Conservation (phyloP, 2,113 vertebrate species). For the Mellivora capensis region DNA sequence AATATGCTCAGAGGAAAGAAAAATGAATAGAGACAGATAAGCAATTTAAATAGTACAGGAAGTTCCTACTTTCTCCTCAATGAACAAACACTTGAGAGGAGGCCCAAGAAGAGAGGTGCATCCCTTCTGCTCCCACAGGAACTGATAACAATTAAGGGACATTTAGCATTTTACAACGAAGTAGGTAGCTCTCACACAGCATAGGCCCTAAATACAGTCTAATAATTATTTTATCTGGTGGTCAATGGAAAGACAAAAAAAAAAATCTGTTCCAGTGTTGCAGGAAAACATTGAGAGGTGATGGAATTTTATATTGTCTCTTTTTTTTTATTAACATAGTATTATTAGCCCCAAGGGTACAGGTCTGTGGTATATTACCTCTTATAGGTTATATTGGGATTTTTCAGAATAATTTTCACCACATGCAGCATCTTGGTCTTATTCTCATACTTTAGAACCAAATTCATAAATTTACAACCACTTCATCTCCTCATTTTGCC, state of each 20-base stretch:
- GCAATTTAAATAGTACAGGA: neutral
- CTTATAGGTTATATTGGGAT: neutral
- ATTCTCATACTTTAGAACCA: neutral
- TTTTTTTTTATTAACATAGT: too few species aligned
- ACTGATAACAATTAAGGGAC: neutral
- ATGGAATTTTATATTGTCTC: neutral
- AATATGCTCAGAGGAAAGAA: neutral
- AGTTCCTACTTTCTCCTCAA: neutral
- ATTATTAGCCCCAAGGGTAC: too few species aligned
- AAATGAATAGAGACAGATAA: neutral
- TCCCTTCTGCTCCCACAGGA: neutral
- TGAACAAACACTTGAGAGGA: neutral
- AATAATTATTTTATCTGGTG: neutral
- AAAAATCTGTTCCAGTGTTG: neutral
- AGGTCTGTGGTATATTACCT: too few species aligned
- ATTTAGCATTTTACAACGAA: neutral
- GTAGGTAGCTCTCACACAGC: neutral
- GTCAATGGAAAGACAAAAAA: neutral
- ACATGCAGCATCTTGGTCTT: neutral
- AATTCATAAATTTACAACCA: neutral
- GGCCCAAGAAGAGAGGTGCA: neutral
- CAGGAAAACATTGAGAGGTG: neutral
- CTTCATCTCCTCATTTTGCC: too few species aligned
- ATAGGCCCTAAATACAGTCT: neutral
- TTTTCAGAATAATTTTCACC: neutral